Evolutionary conservation across 2,797 vertebrate genomes (phyloP).

Genomic region (Zalophus californianus): DNA sequence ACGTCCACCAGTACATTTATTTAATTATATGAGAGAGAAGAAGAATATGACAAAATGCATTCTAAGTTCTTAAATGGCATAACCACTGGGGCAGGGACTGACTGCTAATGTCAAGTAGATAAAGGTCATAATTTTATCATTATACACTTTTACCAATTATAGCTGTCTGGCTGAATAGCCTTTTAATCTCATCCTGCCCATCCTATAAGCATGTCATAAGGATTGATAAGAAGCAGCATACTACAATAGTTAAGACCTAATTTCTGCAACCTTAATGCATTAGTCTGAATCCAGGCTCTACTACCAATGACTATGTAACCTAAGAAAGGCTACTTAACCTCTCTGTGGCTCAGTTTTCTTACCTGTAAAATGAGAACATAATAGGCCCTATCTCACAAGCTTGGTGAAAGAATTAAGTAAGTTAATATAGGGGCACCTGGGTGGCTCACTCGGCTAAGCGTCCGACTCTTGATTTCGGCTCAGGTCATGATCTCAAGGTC

Average conservation of each 20-base stretch:
- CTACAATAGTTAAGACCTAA: background rate
- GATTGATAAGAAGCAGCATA: background rate
- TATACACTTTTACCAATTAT: background rate
- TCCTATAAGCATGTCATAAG: background rate
- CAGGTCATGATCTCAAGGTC: background rate
- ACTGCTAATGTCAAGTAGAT: background rate
- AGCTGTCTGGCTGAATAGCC: background rate
- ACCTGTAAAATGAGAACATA: background rate
- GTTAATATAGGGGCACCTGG: background rate
- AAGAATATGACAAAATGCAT: background rate
- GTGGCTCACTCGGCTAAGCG: background rate
- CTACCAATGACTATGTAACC: background rate
- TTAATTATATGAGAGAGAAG: background rate
- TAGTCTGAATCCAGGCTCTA: background rate
- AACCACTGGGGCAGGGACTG: background rate
- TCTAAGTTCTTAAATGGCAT: background rate
- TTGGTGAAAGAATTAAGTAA: background rate
- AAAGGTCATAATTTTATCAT: background rate
- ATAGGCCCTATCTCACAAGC: background rate
- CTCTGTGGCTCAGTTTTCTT: background rate
- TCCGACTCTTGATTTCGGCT: background rate
- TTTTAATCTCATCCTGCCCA: background rate
- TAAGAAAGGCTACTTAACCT: background rate
- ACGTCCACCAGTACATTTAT: background rate
- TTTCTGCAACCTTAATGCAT: background rate